Evolutionary conservation across 2,797 vertebrate genomes (phyloP).

Genomic region (Acanthurus lineatus): DNA sequence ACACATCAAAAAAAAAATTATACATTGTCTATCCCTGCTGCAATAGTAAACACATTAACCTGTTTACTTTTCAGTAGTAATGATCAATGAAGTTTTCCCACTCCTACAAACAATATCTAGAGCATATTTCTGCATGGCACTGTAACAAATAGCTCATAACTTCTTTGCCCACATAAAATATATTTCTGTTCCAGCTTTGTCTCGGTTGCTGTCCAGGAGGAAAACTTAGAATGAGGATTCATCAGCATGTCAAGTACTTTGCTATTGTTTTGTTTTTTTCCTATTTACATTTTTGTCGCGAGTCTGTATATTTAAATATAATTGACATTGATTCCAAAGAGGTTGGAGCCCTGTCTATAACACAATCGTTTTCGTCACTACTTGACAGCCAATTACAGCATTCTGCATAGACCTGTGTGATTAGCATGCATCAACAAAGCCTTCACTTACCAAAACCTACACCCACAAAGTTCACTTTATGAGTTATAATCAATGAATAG

Average conservation of each 20-base stretch:
- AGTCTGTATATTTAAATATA: conserved; percentile 54
- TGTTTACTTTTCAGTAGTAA: conserved; percentile 5
- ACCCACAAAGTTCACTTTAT: conserved; percentile 59
- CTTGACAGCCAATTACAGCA: conserved; percentile 71
- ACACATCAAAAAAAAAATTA: too few species aligned
- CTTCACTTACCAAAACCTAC: conserved; percentile 10
- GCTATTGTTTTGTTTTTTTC: conserved; percentile 48
- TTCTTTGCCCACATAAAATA: conserved; percentile 51
- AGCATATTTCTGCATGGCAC: conserved; percentile 8
- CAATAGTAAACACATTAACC: conserved; percentile 12
- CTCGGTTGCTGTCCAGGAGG: conserved; percentile 24
- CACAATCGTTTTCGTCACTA: conserved; percentile 45
- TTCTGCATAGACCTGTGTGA: conserved; percentile 61
- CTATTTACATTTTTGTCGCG: conserved; percentile 52
- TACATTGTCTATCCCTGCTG: neutral
- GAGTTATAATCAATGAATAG: conserved; percentile 52
- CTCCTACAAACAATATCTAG: conserved; percentile 19
- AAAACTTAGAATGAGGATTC: conserved; percentile 50
- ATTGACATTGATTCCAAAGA: conserved; percentile 61
- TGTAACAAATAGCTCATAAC: conserved; percentile 27
- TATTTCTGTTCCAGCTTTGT: conserved; percentile 11
- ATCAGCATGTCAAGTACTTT: conserved; percentile 58
- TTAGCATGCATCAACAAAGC: conserved; percentile 52
- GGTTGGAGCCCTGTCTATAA: conserved; percentile 51
- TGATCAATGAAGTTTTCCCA: conserved; percentile 16